Percentiles rank a stretch among this genome's conserved stretches.
These are phyloP conservation scores for Chalcosyrphus nemorum DNA, from an alignment of 2,888 invertebrate genomes.

Conservation along the genomic window DNA sequence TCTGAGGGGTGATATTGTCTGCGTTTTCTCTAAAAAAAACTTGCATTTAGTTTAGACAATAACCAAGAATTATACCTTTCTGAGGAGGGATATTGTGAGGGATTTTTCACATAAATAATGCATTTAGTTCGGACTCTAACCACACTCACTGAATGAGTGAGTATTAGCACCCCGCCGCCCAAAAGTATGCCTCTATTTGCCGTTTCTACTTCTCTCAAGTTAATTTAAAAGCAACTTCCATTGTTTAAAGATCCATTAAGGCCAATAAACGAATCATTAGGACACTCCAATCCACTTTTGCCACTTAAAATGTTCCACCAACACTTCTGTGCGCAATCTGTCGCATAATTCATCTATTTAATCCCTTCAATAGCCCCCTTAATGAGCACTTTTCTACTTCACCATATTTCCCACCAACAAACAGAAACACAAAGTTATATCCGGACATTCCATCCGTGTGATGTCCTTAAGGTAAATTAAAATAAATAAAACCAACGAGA, in stretches of 20 bases:
- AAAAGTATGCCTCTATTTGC: no score
- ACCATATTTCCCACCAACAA: conserved; percentile 46
- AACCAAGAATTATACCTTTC: no score
- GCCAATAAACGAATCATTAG: neutral
- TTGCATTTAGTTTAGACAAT: no score
- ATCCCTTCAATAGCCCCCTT: conserved; percentile 45
- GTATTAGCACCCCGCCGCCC: no score
- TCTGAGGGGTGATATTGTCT: no score
- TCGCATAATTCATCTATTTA: conserved; percentile 40
- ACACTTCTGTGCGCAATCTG: conserved; percentile 2
- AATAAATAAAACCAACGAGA: conserved; percentile 55
- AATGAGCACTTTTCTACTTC: conserved; percentile 46
- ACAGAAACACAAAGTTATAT: conserved; percentile 21
- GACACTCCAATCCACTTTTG: neutral
- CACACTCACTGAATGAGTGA: no score
- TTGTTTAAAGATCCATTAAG: neutral
- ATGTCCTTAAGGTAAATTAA: conserved; percentile 60
- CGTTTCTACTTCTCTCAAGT: no score
- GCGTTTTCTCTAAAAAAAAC: no score
- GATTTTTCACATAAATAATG: no score
- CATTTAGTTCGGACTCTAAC: no score
- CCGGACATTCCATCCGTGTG: conserved; percentile 31
- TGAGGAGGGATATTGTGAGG: no score
- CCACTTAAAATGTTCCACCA: neutral
- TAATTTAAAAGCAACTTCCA: no score